phyloP scores from a whole-genome alignment of 2,888 invertebrate species.

The Cryptus viduatorius region DNA sequence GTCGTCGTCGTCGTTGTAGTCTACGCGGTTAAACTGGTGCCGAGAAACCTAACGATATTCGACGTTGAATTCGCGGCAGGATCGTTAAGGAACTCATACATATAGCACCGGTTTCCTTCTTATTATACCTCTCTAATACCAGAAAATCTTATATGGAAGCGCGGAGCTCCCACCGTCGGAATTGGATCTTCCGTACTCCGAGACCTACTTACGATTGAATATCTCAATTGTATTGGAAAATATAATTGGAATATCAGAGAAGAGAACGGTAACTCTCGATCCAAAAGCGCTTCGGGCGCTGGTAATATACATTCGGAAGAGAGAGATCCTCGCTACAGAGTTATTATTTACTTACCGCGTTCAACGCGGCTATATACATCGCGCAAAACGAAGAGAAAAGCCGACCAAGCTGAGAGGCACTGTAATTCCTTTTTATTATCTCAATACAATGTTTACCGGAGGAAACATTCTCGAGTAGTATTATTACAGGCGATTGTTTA shows the following conservation, averaged over 20 bases:
- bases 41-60: conserved; percentile 57
- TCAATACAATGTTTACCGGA: too few relatives aligned
- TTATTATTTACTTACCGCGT: too few relatives aligned
- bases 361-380: too few relatives aligned
- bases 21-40: conserved; percentile 34
- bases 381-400: too few relatives aligned
- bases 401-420: too few relatives aligned
- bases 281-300: background rate
- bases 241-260: conserved; percentile 43
- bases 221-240: conserved; percentile 45
- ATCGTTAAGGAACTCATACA: conserved; percentile 10
- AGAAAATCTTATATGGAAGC: background rate
- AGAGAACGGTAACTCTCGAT: background rate
- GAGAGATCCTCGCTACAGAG: background rate
- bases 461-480: too few relatives aligned
- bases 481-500: too few relatives aligned
- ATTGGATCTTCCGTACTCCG: conserved; percentile 35
- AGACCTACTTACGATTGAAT: conserved; percentile 21
- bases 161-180: conserved; percentile 12
- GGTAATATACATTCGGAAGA: background rate
- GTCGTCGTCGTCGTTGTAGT: conserved; percentile 37
- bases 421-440: too few relatives aligned
- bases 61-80: conserved; percentile 32
- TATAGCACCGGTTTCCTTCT: background rate
- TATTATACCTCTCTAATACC: background rate